These are phyloP conservation scores for Neoarius graeffei DNA, from an alignment of 2,113 vertebrate genomes.

Conservation along the genomic window DNA sequence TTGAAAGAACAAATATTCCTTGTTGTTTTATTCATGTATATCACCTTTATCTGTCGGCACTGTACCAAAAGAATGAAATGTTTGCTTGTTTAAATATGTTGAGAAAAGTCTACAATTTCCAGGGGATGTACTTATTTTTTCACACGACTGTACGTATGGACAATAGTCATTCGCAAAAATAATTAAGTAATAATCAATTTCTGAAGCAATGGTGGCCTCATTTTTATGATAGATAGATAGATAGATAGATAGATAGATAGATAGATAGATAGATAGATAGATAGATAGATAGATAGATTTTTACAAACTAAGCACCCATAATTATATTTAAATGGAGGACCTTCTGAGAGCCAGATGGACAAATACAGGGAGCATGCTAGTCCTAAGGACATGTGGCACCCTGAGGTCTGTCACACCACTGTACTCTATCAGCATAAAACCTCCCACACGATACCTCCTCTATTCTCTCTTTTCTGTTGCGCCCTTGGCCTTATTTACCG, in stretches of 20 bases:
- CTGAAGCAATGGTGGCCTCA: background rate
- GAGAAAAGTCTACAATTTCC: no score
- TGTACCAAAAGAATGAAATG: no score
- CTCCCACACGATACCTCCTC: background rate
- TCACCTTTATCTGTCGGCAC: no score
- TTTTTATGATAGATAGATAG: background rate
- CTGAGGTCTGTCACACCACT: background rate
- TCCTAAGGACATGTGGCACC: background rate
- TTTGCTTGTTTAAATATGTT: no score
- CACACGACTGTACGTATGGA: background rate
- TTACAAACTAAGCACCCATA: background rate
- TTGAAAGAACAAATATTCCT: no score
- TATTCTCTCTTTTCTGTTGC: background rate
- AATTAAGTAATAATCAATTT: background rate
- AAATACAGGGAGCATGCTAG: background rate
- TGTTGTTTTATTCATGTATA: no score
- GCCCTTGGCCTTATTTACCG: conserved; percentile 72
- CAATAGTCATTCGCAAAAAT: background rate
- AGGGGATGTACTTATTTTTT: no score
- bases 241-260: background rate
- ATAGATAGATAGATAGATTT: background rate
- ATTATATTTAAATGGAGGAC: background rate
- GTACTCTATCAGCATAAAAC: background rate
- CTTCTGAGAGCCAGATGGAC: background rate
- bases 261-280: background rate